phyloP scores from a whole-genome alignment of 2,888 invertebrate species.

The Achlya flavicornis region DNA sequence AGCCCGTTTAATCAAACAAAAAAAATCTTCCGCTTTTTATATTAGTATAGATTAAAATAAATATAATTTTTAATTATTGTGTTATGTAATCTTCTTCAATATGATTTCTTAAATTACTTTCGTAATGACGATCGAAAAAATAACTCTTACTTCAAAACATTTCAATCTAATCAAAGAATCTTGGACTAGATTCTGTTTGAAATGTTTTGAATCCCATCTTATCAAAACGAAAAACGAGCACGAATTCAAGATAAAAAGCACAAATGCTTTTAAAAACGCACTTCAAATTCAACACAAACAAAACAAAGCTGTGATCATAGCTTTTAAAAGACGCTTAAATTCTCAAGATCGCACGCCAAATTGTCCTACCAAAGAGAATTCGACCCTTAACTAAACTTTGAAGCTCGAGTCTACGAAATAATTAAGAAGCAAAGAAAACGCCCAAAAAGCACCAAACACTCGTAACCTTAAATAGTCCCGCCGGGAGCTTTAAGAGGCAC shows the following conservation, averaged over 20 bases:
- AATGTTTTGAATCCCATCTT: too few species aligned
- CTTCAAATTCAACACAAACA: neutral
- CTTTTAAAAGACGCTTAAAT: neutral
- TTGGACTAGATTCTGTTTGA: too few species aligned
- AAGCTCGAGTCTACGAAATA: slow-evolving; percentile 28
- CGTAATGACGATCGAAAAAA: neutral
- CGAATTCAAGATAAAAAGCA: neutral
- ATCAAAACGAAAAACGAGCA: neutral
- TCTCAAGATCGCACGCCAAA: slow-evolving; percentile 11
- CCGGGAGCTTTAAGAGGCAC: slow-evolving; percentile 30
- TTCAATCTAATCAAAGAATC: too few species aligned
- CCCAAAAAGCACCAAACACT: slow-evolving; percentile 35
- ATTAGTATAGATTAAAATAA: too few species aligned
- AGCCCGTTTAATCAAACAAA: too few species aligned
- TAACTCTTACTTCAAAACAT: too few species aligned
- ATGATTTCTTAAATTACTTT: neutral
- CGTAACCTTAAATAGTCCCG: slow-evolving; percentile 35
- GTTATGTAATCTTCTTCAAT: too few species aligned
- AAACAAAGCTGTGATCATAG: slow-evolving; percentile 6
- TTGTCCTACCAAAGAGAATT: slow-evolving; percentile 9
- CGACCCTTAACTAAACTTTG: slow-evolving; percentile 29
- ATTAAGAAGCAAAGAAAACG: slow-evolving; percentile 38
- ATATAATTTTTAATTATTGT: too few species aligned
- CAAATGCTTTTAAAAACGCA: neutral
- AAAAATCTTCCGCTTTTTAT: too few species aligned